These are phyloP conservation scores for Siniperca obscura DNA, from an alignment of 2,797 vertebrate species.

Conservation along the genomic window DNA sequence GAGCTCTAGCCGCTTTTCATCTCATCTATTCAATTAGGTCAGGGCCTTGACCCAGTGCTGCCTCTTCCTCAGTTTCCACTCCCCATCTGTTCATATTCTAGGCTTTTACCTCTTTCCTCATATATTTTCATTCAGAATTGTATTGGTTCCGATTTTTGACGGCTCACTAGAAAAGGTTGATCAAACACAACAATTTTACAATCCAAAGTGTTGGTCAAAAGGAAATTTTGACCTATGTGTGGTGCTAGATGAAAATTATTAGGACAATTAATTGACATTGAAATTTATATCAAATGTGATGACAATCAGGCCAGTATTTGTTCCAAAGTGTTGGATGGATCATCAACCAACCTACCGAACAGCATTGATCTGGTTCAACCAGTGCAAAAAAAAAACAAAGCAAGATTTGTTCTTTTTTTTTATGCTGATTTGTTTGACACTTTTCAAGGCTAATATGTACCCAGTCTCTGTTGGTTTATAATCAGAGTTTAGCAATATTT, in stretches of 20 bases:
- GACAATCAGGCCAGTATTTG: background rate
- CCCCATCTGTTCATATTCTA: conserved; percentile 34
- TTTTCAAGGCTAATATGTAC: background rate
- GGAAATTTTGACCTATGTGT: background rate
- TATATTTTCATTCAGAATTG: background rate
- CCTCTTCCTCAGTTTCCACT: conserved; percentile 32
- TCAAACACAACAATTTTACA: background rate
- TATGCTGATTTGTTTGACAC: background rate
- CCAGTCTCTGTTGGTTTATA: background rate
- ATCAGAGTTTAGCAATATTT: background rate
- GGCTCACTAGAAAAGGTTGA: background rate
- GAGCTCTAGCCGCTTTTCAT: conserved; percentile 61
- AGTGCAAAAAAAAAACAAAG: no score
- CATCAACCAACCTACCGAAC: background rate
- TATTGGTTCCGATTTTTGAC: background rate
- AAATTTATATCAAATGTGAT: background rate
- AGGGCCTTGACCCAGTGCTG: conserved; percentile 41
- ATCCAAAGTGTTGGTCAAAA: background rate
- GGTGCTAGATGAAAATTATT: background rate
- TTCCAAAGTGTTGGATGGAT: background rate
- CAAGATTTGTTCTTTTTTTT: background rate
- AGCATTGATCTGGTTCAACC: no score
- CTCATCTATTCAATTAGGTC: conserved; percentile 66
- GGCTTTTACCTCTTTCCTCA: conserved; percentile 16
- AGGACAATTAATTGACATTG: background rate